These are phyloP conservation scores for Galleria mellonella DNA, from an alignment of 1,140 invertebrate species.

Conservation along the genomic window DNA sequence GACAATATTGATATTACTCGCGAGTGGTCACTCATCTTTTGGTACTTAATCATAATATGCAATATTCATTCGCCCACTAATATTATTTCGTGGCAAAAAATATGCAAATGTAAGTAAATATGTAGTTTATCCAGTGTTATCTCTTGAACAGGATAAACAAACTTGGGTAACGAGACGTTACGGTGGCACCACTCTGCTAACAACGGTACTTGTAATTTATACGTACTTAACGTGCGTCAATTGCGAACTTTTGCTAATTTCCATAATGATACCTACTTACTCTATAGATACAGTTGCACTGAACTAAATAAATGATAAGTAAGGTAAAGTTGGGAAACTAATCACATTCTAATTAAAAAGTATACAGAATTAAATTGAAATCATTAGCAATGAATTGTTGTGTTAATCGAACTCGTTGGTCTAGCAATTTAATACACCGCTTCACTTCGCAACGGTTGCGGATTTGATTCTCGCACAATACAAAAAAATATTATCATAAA, in stretches of 20 bases:
- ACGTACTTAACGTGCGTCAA: slow-evolving; percentile 4
- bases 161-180: slow-evolving; percentile 17
- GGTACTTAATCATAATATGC: slow-evolving; percentile 7
- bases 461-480: too few relatives aligned
- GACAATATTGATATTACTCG: too few relatives aligned
- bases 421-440: too few relatives aligned
- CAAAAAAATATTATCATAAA: too few relatives aligned
- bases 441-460: too few relatives aligned
- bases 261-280: slow-evolving; percentile 4
- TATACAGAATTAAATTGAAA: too few relatives aligned
- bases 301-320: not conserved
- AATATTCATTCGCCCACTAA: slow-evolving; percentile 15
- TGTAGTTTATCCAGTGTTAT: slow-evolving; percentile 22
- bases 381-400: too few relatives aligned
- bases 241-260: slow-evolving; percentile 1
- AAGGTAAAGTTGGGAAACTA: too few relatives aligned
- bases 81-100: slow-evolving; percentile 24
- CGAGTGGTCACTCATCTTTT: not conserved
- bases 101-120: slow-evolving; percentile 31
- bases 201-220: slow-evolving; percentile 31
- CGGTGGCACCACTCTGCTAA: slow-evolving; percentile 15
- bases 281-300: not conserved
- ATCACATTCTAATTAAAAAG: too few relatives aligned
- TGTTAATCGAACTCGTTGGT: too few relatives aligned
- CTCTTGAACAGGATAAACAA: slow-evolving; percentile 26